These are phyloP conservation scores for Amphimedon queenslandica DNA, from an alignment of 37 sponge, comb jelly and placozoan species.

Conservation along the genomic window DNA sequence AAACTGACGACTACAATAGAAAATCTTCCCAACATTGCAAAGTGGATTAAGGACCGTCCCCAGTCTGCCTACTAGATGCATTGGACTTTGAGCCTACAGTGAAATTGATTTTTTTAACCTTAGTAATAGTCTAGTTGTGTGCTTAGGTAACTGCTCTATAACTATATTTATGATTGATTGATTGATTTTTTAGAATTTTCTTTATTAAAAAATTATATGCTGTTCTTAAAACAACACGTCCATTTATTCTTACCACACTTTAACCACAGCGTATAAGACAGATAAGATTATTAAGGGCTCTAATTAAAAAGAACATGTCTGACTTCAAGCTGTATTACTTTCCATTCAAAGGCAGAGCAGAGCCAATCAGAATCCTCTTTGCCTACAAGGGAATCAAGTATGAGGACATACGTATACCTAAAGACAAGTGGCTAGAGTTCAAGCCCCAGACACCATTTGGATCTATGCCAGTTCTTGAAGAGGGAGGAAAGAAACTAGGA, in stretches of 20 bases:
- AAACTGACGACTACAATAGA: neutral
- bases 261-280: no score
- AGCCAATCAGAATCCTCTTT: constrained; percentile 31
- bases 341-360: constrained; percentile 27
- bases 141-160: no score
- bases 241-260: no score
- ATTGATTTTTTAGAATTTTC: no score
- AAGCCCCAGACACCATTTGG: constrained; percentile 33
- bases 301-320: neutral
- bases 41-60: constrained; percentile 47
- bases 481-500: constrained; percentile 39
- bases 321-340: constrained; percentile 54
- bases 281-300: neutral
- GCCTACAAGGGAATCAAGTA: constrained; percentile 31
- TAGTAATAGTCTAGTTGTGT: no score
- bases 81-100: no score
- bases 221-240: no score
- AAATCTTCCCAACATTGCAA: constrained; percentile 36
- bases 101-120: no score
- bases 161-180: no score
- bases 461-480: constrained; percentile 43
- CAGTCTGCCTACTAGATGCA: no score
- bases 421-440: constrained; percentile 17
- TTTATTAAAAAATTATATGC: no score
- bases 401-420: constrained; percentile 22